Base-by-base conservation (phyloP, 2,797 vertebrate species). In the Megalops cyprinoides region DNA sequence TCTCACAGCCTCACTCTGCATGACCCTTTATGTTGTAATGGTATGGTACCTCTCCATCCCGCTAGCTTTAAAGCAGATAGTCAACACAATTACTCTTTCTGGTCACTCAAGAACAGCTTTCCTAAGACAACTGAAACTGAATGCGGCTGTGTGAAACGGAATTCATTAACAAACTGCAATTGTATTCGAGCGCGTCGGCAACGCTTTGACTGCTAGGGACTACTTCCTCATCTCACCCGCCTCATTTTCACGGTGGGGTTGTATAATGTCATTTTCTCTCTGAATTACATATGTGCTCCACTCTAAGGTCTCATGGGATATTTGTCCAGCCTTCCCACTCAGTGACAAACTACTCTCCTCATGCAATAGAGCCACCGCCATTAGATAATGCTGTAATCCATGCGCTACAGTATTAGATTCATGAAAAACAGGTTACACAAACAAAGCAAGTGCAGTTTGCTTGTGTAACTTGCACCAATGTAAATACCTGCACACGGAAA, bases 221-320 rank as follows among this genome's bases (percentile, higher is more conserved):
- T 56, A 82, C 77, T 85, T 89, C 84, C 60, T 75, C 49, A 83
- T 85, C 85, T 76, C 42, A 82, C 51, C 46, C 78, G n/a, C n/a
- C 4, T 44, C n/a, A 28, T 62, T 77, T 37, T 77, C 53, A 4
- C 44, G 39, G 55, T 31, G 7, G 7, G 60, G 53, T 8, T 15
- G 23, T 55, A 39, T 25, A 18, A 28, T 53, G 10, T 48, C 55
- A 74, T 25, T 56, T 28, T 79, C 37, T 14, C 8, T 34, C 23
- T 51, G 8, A 39, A 3, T 1, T 25, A 28, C 34, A 28, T 39
- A 39, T 34, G n/a, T 44, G 62, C 62, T 20, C 14, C 6, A 67
- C 39, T 42, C 15, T 39, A 62, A 67, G 15, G 18, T 42, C 18
- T n/a, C 39, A 71, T 34, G 18, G 20, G 67, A 62, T 18, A 71